Evolutionary conservation across 2,888 invertebrate species (phyloP), one percentile per base, ranked within the genome.

Genomic region (Malthinus seriepunctatus): DNA sequence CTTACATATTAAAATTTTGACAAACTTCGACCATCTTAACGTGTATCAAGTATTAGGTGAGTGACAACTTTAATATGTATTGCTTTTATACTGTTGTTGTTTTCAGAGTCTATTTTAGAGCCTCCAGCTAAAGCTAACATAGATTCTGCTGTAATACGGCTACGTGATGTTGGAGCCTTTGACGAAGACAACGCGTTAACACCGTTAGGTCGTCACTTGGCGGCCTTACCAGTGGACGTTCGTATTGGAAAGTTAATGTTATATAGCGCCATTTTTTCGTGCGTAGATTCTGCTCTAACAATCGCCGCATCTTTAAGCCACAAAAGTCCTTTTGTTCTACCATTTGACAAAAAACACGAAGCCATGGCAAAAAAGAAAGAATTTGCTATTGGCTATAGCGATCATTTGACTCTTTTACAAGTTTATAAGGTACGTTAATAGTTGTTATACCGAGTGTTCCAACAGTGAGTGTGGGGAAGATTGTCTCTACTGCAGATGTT

Each of bases 171-270:
- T 0, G 92, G 91, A 4, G 95, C 95, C 0, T 77, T 96, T 51
- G 93, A 95, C 80, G 83, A 84, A 51, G 80, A 82, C 0, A 86
- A 85, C 65, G 84, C 86, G 61, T 81, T 96, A 52, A 96, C 95
- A 0, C 88, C 95, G 0, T 78, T 96, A 5, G 96, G 96, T 0
- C 88, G 89, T 64, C 94, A 96, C 77, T 81, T 97, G 50, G 90
- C 95, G 0, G 88, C 91, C 0, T 77, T 97, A 55, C 97, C 97
- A 0, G 91, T 97, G 0, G 96, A 97, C 73, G 91, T 91, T 2
- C 83, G 93, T 67, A 90, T 95, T 67, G 95, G 95, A n/a, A 95
- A 97, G 73, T 83, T 97, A 64, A 90, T 97, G 83, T 77, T 97
- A 6, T 93, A 92, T 70, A 94, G 96, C 0, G 90, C 96, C 8